Evolutionary conservation across 2,888 invertebrate genomes (phyloP).

Genomic region (Criorhina ranunculi): DNA sequence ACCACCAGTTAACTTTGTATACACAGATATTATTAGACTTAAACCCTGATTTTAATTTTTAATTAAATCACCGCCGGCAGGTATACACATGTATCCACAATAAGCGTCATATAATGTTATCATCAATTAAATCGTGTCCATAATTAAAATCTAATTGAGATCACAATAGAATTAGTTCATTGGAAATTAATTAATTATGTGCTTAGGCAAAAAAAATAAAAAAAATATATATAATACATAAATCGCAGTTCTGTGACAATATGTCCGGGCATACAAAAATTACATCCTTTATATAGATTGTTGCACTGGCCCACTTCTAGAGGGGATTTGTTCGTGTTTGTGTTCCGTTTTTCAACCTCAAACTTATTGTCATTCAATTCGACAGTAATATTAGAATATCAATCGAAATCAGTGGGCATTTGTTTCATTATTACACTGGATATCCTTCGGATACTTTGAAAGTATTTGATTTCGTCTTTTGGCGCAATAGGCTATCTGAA

Average conservation of each 20-base stretch:
- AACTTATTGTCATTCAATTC: conserved; percentile 31
- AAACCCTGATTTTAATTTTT: conserved; percentile 39
- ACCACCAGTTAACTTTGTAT: conserved; percentile 7
- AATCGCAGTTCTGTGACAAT: conserved; percentile 11
- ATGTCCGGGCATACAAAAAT: conserved; percentile 13
- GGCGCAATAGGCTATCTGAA: conserved; percentile 5
- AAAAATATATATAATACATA: conserved; percentile 1
- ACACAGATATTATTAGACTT: conserved; percentile 7
- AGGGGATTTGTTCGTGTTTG: too few species aligned
- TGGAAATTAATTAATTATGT: conserved; percentile 58
- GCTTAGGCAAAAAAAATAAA: conserved; percentile 4
- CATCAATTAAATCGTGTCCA: conserved; percentile 57
- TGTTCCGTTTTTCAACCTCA: neutral
- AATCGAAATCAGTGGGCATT: conserved; percentile 50
- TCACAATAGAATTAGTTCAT: conserved; percentile 28
- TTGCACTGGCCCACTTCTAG: conserved; percentile 6
- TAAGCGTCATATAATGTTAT: conserved; percentile 34
- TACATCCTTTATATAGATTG: neutral
- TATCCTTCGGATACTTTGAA: neutral
- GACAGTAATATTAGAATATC: conserved; percentile 44
- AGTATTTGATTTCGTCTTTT: too few species aligned
- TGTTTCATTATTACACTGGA: conserved; percentile 31
- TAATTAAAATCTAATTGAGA: conserved; percentile 62
- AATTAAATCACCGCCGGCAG: conserved; percentile 27
- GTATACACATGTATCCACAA: neutral